Conservation (phyloP, 2,113 vertebrate species). For the Pygoscelis adeliae region DNA sequence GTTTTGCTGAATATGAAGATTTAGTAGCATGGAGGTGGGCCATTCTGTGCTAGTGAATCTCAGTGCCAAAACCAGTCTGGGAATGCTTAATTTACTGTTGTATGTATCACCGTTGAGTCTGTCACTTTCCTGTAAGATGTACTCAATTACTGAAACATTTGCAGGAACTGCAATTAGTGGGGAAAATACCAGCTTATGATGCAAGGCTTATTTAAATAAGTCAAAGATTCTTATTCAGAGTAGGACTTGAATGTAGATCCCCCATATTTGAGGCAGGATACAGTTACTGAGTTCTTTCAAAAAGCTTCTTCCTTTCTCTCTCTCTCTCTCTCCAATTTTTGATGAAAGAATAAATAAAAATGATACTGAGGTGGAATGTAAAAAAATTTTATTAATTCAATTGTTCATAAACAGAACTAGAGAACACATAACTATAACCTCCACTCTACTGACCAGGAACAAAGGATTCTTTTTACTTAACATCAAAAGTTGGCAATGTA, state of each 20-base stretch:
- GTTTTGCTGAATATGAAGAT: background rate
- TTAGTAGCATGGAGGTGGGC: background rate
- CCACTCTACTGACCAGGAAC: background rate
- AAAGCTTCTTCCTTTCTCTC: background rate
- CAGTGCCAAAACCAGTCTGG: background rate
- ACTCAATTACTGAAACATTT: background rate
- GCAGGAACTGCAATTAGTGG: background rate
- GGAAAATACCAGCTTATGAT: background rate
- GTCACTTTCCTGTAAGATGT: background rate
- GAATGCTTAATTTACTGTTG: background rate
- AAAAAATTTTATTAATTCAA: background rate
- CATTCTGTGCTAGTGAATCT: background rate
- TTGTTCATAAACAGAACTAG: background rate
- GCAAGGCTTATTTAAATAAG: background rate
- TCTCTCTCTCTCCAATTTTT: background rate
- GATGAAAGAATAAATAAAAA: background rate
- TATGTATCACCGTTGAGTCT: accelerated
- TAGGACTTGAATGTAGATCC: background rate
- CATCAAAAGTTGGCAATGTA: background rate
- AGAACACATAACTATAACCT: background rate
- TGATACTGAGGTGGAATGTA: background rate
- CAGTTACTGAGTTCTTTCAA: background rate
- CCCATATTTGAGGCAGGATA: background rate
- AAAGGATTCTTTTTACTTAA: background rate
- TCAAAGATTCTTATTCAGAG: background rate